A percentile compares a stretch with the other conserved stretches of the same genome.
Conservation (phyloP, 2,888 invertebrate genomes). For the Cyrtodaria siliqua region DNA sequence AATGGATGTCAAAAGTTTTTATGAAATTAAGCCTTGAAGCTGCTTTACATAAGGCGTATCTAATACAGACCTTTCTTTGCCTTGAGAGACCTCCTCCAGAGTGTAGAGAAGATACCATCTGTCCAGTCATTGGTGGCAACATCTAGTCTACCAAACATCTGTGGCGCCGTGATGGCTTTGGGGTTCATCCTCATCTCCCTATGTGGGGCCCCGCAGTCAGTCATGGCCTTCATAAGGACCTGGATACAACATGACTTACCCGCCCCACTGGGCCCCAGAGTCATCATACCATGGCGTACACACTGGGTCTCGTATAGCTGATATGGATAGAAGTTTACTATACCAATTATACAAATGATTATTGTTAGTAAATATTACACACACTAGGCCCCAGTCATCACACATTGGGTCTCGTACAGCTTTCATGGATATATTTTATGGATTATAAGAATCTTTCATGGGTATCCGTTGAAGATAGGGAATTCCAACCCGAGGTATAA, state of each 20-base stretch:
- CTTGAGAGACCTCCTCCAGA: conserved; percentile 94
- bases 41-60: too few species aligned
- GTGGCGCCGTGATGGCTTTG: conserved; percentile 96
- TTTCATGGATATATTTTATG: too few species aligned
- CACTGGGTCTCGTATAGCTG: conserved; percentile 95
- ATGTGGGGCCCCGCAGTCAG: conserved; percentile 92
- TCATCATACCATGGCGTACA: conserved; percentile 91
- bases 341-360: too few species aligned
- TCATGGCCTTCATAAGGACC: conserved; percentile 92
- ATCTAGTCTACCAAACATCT: conserved; percentile 95
- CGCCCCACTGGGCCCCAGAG: conserved; percentile 94
- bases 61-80: conserved; percentile 88
- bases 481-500: too few species aligned
- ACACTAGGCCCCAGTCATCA: too few species aligned
- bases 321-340: too few species aligned
- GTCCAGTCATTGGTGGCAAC: conserved; percentile 98
- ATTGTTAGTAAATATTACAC: too few species aligned
- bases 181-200: conserved; percentile 96
- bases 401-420: too few species aligned
- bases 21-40: too few species aligned
- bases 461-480: too few species aligned
- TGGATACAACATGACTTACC: conserved; percentile 94
- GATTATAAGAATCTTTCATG: too few species aligned
- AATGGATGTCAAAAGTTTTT: too few species aligned
- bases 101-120: conserved; percentile 96